Evolutionary conservation across 2,797 vertebrate genomes (phyloP), one percentile per base, ranked within the genome.

Genomic region (Acanthurus leucopareius): DNA sequence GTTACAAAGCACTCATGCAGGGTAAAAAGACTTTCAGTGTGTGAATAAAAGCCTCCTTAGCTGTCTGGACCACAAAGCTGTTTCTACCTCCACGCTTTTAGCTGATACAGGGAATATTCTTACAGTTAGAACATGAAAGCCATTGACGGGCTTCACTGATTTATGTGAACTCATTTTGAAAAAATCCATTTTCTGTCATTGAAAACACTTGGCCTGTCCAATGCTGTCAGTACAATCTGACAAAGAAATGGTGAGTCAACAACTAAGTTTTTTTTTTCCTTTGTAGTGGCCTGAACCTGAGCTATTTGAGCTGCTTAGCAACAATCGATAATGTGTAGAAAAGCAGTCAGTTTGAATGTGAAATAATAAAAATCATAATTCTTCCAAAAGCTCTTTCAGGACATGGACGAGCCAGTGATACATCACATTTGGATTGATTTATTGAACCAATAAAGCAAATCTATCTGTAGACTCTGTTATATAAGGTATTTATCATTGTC

Each of bases 171-270:
- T 93, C 82, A 92, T 92, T 94, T 91, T 69, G 66, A 65, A 81
- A 74, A 91, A 86, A 93, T 94, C 92, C 85, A 92, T 93, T 94
- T 80, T 86, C 72, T 86, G 84, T 90, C 83, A 83, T 92, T 93
- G 89, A 90, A 75, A 89, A 85, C 80, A 65, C 75, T 86, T 77
- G 69, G 74, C 66, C 83, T 88, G 69, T 85, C 69, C 52, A 15
- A 42, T 77, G 53, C 61, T 86, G 86, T 88, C 89, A 72, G 89
- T 89, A 84, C 74, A 86, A 94, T 91, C 86, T 54, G 52, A 90
- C 79, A 86, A 86, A 82, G 76, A 69, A 84, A 79, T 75, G 49
- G 75, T 75, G 78, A 82, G 77, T 86, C 84, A 88, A 90, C 75
- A 87, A 77, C 72, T 80, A 66, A 40, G 75, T 20, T 59, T 53